Evolutionary conservation across 2,113 vertebrate genomes (phyloP).

Genomic region (Dermatemys mawii): DNA sequence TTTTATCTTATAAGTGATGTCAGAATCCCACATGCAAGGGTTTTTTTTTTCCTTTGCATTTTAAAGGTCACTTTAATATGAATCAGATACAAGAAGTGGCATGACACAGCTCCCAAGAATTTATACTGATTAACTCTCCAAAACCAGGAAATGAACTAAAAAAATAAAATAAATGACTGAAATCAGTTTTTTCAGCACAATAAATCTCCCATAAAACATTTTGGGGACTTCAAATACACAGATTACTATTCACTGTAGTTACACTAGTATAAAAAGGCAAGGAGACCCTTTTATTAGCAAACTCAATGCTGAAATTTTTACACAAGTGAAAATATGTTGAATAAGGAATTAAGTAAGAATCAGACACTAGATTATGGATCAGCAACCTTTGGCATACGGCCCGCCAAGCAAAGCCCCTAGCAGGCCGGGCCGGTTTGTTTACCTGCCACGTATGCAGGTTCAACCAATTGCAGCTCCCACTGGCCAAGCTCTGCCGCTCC

Average conservation of each 20-base stretch:
- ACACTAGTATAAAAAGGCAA: background rate
- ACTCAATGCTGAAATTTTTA: background rate
- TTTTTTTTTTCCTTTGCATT: conserved; percentile 21
- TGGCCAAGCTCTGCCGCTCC: too few species aligned
- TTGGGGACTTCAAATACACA: background rate
- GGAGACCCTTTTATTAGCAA: background rate
- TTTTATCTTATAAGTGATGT: background rate
- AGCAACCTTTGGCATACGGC: too few species aligned
- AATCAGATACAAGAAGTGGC: conserved; percentile 48
- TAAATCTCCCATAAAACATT: background rate
- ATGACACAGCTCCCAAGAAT: conserved; percentile 58
- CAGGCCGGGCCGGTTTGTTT: too few species aligned
- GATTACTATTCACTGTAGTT: background rate
- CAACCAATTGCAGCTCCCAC: too few species aligned
- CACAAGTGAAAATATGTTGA: background rate
- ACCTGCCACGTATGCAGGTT: too few species aligned
- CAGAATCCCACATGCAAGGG: conserved; percentile 6
- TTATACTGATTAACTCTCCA: background rate
- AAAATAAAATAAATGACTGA: background rate
- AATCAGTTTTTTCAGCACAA: background rate
- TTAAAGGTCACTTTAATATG: conserved; percentile 53
- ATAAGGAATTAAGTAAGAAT: background rate
- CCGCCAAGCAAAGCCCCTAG: too few species aligned
- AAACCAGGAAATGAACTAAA: background rate
- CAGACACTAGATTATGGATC: background rate